Evolutionary conservation across 2,888 invertebrate genomes (phyloP).

Genomic region (Dugesia japonica): DNA sequence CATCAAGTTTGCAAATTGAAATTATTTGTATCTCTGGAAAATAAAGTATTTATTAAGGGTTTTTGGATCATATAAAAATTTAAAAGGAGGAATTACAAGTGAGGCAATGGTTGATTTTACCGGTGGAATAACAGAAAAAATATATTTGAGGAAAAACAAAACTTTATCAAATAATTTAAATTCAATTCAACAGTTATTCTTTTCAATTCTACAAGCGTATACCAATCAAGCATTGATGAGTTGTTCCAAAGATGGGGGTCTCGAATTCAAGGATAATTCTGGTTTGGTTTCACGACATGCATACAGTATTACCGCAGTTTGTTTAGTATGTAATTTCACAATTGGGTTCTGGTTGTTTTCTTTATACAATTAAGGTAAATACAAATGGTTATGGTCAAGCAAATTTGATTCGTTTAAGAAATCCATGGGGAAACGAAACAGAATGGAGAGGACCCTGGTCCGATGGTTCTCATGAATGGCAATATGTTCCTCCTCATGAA

Average conservation of each 20-base stretch:
- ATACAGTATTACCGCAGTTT: neutral
- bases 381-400: neutral
- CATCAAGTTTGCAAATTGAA: no score
- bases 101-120: conserved; percentile 8
- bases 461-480: neutral
- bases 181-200: neutral
- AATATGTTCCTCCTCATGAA: neutral
- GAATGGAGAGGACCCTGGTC: neutral
- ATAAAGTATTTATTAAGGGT: no score
- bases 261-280: neutral
- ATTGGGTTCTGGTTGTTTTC: neutral
- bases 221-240: neutral
- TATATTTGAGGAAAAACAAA: neutral
- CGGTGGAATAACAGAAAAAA: neutral
- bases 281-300: neutral
- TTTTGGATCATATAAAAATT: neutral
- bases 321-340: neutral
- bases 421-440: conserved; percentile 1
- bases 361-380: neutral
- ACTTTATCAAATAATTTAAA: neutral
- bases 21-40: no score
- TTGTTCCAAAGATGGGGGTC: neutral
- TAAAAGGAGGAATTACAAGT: neutral
- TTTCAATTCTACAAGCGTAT: neutral
- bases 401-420: neutral